Conservation (phyloP, 2,888 invertebrate genomes). For the Lochmaea capreae region DNA sequence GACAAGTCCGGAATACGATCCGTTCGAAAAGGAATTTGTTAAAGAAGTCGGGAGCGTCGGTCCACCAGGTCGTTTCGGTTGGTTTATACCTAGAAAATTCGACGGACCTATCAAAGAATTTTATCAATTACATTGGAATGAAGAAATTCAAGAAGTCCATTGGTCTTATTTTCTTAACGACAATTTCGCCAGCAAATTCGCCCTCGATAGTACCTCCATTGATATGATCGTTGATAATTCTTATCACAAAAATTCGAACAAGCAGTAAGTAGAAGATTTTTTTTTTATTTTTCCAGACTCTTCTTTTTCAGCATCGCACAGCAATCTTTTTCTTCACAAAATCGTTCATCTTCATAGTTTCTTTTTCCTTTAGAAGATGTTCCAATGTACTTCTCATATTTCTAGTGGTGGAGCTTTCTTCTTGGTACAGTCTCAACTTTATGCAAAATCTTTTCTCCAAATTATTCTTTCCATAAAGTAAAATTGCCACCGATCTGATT, state of each 20-base stretch:
- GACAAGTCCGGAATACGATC: conserved; percentile 73
- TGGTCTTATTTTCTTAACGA: conserved; percentile 70
- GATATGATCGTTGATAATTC: conserved; percentile 33
- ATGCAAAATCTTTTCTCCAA: no score
- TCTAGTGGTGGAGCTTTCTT: no score
- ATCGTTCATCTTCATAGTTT: no score
- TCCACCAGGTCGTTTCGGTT: conserved; percentile 72
- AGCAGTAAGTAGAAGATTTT: conserved; percentile 38
- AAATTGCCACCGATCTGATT: no score
- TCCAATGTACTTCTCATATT: no score
- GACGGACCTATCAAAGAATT: conserved; percentile 52
- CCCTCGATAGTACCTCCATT: conserved; percentile 57
- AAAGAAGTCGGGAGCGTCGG: conserved; percentile 69
- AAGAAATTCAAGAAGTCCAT: conserved; percentile 56
- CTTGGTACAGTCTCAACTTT: no score
- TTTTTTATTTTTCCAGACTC: neutral
- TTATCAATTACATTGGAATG: conserved; percentile 54
- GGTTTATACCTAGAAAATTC: conserved; percentile 71
- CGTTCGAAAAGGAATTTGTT: conserved; percentile 65
- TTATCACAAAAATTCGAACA: conserved; percentile 17
- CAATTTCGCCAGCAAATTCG: conserved; percentile 67
- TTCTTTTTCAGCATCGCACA: no score
- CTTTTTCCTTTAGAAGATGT: no score
- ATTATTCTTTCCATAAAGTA: no score
- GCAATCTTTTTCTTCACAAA: no score